A percentile compares a stretch with the other conserved stretches of the same genome.
Conservation (phyloP, 1,140 invertebrate species). For the Drosophila ironensis region DNA sequence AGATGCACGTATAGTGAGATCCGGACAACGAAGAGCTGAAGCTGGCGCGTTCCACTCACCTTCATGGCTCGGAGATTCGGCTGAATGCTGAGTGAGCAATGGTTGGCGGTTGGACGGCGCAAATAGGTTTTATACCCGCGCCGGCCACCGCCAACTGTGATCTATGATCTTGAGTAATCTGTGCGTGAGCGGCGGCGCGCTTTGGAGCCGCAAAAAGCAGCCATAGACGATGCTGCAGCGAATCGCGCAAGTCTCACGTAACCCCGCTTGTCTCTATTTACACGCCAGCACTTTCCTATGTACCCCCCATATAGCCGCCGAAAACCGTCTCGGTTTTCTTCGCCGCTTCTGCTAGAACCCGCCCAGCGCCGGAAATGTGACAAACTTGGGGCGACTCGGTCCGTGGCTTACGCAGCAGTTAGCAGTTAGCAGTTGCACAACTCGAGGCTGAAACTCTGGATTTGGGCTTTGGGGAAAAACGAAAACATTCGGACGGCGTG, state of each 20-base stretch:
- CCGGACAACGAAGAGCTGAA: too few species aligned
- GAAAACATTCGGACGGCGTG: neutral
- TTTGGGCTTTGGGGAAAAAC: conserved; percentile 1
- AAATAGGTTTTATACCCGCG: conserved; percentile 34
- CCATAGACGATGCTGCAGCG: neutral
- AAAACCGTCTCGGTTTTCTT: too few species aligned
- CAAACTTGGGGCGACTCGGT: neutral
- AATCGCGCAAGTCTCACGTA: conserved; percentile 22
- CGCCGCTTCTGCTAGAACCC: too few species aligned
- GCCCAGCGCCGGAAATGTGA: neutral
- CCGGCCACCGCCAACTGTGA: neutral
- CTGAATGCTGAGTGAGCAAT: conserved; percentile 29
- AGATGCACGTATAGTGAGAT: too few species aligned
- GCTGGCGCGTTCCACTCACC: neutral
- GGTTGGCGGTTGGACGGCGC: conserved; percentile 4
- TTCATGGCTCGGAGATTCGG: conserved; percentile 8
- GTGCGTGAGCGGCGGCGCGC: conserved; percentile 26
- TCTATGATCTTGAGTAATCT: conserved; percentile 36
- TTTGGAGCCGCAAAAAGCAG: conserved; percentile 1
- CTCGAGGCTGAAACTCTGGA: conserved; percentile 13
- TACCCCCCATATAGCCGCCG: too few species aligned
- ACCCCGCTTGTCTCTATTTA: neutral
- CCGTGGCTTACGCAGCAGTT: too few species aligned
- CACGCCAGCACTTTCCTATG: too few species aligned
- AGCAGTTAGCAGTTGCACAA: conserved; percentile 27